phyloP scores from a whole-genome alignment of 2,888 invertebrate genomes.

The Petrolisthes cinctipes region DNA sequence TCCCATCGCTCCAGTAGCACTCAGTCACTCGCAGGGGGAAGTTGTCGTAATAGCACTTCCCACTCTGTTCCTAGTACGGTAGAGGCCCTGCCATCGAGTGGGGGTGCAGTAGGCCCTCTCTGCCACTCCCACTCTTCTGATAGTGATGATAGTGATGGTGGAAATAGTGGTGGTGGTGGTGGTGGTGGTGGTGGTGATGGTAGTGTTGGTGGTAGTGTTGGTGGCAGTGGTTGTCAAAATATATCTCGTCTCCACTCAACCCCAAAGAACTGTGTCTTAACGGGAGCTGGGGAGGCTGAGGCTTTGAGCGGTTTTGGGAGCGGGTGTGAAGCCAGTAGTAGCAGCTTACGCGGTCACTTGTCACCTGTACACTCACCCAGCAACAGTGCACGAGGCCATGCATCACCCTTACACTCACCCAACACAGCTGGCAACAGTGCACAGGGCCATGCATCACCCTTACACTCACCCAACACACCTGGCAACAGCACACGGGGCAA shows the following conservation, averaged over 20 bases:
- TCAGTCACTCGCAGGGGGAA: too few relatives aligned
- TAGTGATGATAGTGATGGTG: constrained; percentile 39
- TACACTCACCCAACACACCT: constrained; percentile 45
- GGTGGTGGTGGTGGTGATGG: constrained; percentile 23
- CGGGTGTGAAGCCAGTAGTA: constrained; percentile 40
- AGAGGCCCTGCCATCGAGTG: constrained; percentile 15
- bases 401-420: constrained; percentile 48
- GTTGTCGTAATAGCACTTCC: background rate
- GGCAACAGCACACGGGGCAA: background rate
- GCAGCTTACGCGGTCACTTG: constrained; percentile 6
- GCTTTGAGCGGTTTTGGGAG: constrained; percentile 24
- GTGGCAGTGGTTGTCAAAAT: background rate
- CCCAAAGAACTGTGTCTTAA: background rate
- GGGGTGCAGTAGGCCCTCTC: background rate
- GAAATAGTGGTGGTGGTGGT: background rate
- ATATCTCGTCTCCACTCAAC: background rate
- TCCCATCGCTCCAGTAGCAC: too few relatives aligned
- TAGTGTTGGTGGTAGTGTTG: background rate
- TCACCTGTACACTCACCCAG: constrained; percentile 44
- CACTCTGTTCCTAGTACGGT: background rate
- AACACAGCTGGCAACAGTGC: background rate
- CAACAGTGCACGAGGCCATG: constrained; percentile 5
- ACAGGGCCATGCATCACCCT: constrained; percentile 18
- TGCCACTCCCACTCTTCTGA: constrained; percentile 31
- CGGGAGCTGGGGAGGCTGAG: constrained; percentile 50